Conservation (phyloP, 2,888 invertebrate species). For the Athetis lepigone region DNA sequence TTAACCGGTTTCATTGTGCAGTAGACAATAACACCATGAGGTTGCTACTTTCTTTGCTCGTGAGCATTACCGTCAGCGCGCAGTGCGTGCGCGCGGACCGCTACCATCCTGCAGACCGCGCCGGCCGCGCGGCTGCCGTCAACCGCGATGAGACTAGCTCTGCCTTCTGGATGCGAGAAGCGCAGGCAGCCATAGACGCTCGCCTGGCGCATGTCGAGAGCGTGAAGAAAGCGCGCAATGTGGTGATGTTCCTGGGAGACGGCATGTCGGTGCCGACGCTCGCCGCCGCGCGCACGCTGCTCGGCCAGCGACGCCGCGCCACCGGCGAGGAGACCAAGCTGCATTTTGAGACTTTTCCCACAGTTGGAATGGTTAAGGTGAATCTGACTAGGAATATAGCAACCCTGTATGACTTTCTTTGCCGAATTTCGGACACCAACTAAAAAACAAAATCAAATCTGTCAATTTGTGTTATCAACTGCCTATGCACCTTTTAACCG, state of each 20-base stretch:
- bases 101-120: constrained; percentile 44
- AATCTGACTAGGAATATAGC: too few relatives aligned
- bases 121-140: not conserved
- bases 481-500: too few relatives aligned
- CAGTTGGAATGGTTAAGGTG: constrained; percentile 91
- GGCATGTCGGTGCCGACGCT: constrained; percentile 94
- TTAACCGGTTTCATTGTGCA: not conserved
- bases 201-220: constrained; percentile 63
- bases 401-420: too few relatives aligned
- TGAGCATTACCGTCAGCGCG: not conserved
- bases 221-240: constrained; percentile 81
- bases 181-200: constrained; percentile 78
- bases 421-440: too few relatives aligned
- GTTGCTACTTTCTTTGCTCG: constrained; percentile 21
- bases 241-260: constrained; percentile 94
- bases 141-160: constrained; percentile 54
- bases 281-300: constrained; percentile 92
- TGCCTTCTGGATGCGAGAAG: constrained; percentile 84
- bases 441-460: too few relatives aligned
- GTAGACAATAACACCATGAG: constrained; percentile 27
- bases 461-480: too few relatives aligned
- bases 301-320: constrained; percentile 89
- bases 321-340: constrained; percentile 91
- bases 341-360: constrained; percentile 91
- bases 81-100: constrained; percentile 44